Percentiles rank a stretch among this genome's conserved stretches.
phyloP scores from a whole-genome alignment of 53 echinoderm and acorn worm genomes.

The Henricia sp. region DNA sequence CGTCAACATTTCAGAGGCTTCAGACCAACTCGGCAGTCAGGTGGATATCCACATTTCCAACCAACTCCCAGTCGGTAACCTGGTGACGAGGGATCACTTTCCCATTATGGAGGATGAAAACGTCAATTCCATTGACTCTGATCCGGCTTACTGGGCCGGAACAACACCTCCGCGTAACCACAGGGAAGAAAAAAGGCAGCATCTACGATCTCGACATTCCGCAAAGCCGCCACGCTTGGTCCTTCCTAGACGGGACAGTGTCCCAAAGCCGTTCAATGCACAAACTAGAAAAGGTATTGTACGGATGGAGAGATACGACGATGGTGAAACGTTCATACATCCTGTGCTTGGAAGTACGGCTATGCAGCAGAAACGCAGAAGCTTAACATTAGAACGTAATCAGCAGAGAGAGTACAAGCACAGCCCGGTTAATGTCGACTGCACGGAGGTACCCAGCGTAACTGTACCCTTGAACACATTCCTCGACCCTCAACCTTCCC shows the following conservation, averaged over 20 bases:
- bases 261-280: conserved; percentile 3
- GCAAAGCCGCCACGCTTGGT: conserved; percentile 50
- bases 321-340: conserved; percentile 35
- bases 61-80: not conserved
- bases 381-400: conserved; percentile 46
- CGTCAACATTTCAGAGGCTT: conserved; percentile 10
- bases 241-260: conserved; percentile 45
- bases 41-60: not conserved
- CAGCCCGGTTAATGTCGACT: conserved; percentile 47
- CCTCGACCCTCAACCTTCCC: conserved; percentile 68
- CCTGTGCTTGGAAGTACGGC: conserved; percentile 44
- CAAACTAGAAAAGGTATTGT: not conserved
- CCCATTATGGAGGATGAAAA: conserved; percentile 51
- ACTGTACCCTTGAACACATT: conserved; percentile 30
- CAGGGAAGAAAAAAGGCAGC: conserved; percentile 55
- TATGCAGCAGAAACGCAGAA: conserved; percentile 57
- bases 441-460: conserved; percentile 34
- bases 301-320: conserved; percentile 39
- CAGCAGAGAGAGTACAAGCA: conserved; percentile 72
- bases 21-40: conserved; percentile 30
- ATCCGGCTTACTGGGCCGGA: conserved; percentile 27
- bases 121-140: conserved; percentile 35
- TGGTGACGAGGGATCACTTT: not conserved
- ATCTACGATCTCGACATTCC: conserved; percentile 28
- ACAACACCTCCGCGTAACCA: conserved; percentile 70